A percentile compares a stretch with the other conserved stretches of the same genome.
Evolutionary conservation across 2,888 invertebrate species (phyloP).

Genomic region (Drosophila testacea): DNA sequence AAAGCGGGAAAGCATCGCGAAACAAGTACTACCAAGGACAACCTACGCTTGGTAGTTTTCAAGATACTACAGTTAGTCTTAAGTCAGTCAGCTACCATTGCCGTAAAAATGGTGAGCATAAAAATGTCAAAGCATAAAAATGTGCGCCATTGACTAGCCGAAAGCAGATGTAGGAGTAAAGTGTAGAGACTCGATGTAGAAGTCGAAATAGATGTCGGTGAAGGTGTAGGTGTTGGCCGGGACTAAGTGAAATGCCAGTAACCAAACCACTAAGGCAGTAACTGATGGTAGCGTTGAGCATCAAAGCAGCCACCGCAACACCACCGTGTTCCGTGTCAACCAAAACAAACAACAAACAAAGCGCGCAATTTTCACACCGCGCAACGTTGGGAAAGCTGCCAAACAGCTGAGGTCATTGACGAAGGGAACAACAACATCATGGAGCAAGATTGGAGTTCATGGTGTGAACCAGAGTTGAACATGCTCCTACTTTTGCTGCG

Average conservation of each 20-base stretch:
- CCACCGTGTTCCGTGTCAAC: conserved; percentile 55
- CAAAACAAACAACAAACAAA: conserved; percentile 76
- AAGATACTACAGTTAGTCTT: conserved; percentile 55
- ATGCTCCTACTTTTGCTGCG: background rate
- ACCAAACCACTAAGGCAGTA: conserved; percentile 22
- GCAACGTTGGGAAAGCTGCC: conserved; percentile 44
- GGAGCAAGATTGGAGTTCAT: background rate
- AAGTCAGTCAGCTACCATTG: conserved; percentile 77
- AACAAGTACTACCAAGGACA: conserved; percentile 25
- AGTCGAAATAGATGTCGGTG: conserved; percentile 6
- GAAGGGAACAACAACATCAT: conserved; percentile 19
- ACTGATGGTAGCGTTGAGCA: conserved; percentile 31
- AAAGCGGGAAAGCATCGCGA: conserved; percentile 66
- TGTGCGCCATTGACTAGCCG: conserved; percentile 55
- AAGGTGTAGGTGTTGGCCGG: conserved; percentile 47
- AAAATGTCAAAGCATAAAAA: conserved; percentile 72
- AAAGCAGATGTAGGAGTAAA: conserved; percentile 24
- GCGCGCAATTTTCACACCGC: conserved; percentile 71
- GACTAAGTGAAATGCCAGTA: conserved; percentile 60
- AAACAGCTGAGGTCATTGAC: conserved; percentile 66
- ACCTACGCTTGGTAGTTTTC: conserved; percentile 35
- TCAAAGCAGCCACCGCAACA: conserved; percentile 48
- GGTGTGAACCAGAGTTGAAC: conserved; percentile 1
- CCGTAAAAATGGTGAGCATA: conserved; percentile 73
- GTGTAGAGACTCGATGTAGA: background rate